A percentile compares a stretch with the other conserved stretches of the same genome.
Evolutionary conservation across 2,113 vertebrate species (phyloP).

Genomic region (Dasypus novemcinctus): DNA sequence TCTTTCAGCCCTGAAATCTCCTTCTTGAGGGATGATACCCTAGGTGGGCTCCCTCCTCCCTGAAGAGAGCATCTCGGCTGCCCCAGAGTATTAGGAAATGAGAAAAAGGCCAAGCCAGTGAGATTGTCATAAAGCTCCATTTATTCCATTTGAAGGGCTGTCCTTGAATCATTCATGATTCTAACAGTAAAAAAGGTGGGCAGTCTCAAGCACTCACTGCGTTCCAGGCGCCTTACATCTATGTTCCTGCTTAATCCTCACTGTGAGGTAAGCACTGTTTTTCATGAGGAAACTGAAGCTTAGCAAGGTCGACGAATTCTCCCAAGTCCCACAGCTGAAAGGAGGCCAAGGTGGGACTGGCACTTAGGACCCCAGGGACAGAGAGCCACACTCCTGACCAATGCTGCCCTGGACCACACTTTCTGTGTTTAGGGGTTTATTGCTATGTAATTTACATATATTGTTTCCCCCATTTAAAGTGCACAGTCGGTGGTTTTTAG

Average conservation of each 20-base stretch:
- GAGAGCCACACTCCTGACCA: background rate
- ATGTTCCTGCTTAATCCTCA: background rate
- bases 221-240: background rate
- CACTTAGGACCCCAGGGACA: background rate
- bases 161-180: background rate
- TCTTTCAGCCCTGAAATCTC: background rate
- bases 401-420: background rate
- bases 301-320: background rate
- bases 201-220: fast-evolving
- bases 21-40: background rate
- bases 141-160: background rate
- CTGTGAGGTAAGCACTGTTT: background rate
- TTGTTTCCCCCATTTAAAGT: background rate
- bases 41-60: too few relatives aligned
- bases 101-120: background rate
- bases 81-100: background rate
- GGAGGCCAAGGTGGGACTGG: background rate
- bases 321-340: background rate
- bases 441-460: background rate
- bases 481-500: background rate
- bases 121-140: background rate
- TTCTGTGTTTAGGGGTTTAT: background rate
- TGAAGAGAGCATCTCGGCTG: background rate
- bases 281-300: background rate
- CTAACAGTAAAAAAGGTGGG: background rate